Evolutionary conservation across 2,888 invertebrate species (phyloP), one percentile per base, ranked within the genome.

Genomic region (Antitype chi): DNA sequence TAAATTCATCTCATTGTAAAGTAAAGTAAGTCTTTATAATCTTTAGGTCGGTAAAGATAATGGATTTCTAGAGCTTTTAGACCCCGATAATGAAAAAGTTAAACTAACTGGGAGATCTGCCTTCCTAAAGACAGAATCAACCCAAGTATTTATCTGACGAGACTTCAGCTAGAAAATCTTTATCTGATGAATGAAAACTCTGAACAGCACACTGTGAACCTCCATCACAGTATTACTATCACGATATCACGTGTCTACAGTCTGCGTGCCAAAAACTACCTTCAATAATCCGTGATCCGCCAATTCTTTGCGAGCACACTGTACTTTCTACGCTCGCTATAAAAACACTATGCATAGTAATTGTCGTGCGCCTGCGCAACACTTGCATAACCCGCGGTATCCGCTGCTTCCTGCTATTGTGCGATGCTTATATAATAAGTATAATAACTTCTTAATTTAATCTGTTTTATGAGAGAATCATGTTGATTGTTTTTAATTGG

Each of bases 271-370:
- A 59, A 71, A 63, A 74, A 67, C 49, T 69, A 70, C 57, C 78
- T 59, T 73, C 66, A 78, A 81, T 74, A 68, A 77, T 73, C 63
- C 62, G 63, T 57, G 53, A 80, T 82, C 71, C 20, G 53, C 55
- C 78, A 81, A 82, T 86, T 87, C 38, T 79, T 81, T 70, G 76
- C 81, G 71, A 81, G 59, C 70, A 49, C 75, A 76, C 77, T 77
- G 68, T 68, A 87, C 86, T 87, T 86, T 87, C 88, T 87, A 82
- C 68, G 69, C 52, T 47, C 63, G 75, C 71, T 74, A 78, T 81
- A 87, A 87, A 87, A 86, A 76, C 81, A 78, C 82, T 70, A 60
- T 76, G 80, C 81, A 81, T 76, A 85, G 87, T 81, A 84, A 87
- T 76, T 85, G 85, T 87, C 77, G 76, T 79, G 57, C 17, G 52